phyloP scores from a whole-genome alignment of 2,113 vertebrate genomes.

The Merops nubicus region DNA sequence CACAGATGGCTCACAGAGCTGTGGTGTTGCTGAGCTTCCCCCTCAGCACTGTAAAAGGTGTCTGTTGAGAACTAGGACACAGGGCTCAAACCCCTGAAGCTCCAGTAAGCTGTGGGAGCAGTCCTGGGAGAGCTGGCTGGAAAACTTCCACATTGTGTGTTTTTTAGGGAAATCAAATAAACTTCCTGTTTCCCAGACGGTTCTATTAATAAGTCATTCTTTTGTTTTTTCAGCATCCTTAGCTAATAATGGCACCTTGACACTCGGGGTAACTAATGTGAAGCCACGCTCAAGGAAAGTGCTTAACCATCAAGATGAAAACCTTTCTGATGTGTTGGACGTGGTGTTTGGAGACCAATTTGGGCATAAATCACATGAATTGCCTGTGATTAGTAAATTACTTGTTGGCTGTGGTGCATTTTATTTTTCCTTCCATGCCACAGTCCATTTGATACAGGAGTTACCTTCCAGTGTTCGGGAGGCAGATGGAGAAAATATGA shows the following conservation, averaged over 20 bases:
- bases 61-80: not conserved
- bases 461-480: not conserved
- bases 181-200: constrained; percentile 52
- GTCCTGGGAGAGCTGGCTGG: not conserved
- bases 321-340: not conserved
- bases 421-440: not conserved
- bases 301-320: not conserved
- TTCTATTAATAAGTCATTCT: constrained; percentile 35
- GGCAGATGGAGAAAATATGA: not conserved
- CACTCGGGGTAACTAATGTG: not conserved
- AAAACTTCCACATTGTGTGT: not conserved
- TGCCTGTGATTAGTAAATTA: constrained; percentile 12
- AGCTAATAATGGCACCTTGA: not conserved
- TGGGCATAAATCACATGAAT: constrained; percentile 22
- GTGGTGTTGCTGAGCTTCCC: not conserved
- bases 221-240: not conserved
- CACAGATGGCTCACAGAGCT: not conserved
- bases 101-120: not conserved
- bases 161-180: not conserved
- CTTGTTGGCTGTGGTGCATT: not conserved
- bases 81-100: not conserved
- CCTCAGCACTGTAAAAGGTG: not conserved
- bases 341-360: not conserved
- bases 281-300: not conserved
- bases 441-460: not conserved